A percentile compares a stretch with the other conserved stretches of the same genome.
These are phyloP conservation scores for Eucriotettix oculatus DNA, from an alignment of 2,888 invertebrate genomes.

Conservation along the genomic window DNA sequence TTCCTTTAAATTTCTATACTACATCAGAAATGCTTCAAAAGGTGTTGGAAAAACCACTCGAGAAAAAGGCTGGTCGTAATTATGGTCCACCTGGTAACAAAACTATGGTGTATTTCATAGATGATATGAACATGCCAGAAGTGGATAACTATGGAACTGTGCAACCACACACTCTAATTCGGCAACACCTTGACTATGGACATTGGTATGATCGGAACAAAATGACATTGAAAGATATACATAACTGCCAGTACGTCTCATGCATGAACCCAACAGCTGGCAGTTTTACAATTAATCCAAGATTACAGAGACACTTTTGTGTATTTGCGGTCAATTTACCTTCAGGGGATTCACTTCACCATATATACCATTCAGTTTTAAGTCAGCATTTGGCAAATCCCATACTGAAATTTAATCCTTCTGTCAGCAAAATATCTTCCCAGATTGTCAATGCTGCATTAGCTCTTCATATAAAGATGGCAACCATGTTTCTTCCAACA, in stretches of 20 bases:
- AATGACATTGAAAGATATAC: conserved; percentile 73
- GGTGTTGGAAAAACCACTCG: conserved; percentile 77
- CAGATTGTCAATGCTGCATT: conserved; percentile 55
- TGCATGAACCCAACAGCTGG: conserved; percentile 96
- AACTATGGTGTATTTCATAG: conserved; percentile 82
- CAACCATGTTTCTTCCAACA: conserved; percentile 70
- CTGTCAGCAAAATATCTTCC: conserved; percentile 40
- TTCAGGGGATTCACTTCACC: conserved; percentile 57
- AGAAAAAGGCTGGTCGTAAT: conserved; percentile 88
- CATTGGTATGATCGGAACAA: conserved; percentile 92
- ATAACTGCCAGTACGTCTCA: conserved; percentile 84
- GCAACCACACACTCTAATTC: conserved; percentile 82
- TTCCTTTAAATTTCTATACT: conserved; percentile 90
- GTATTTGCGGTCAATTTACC: conserved; percentile 81
- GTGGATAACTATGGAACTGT: conserved; percentile 89
- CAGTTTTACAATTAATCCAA: conserved; percentile 81
- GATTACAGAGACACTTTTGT: conserved; percentile 76
- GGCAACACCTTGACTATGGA: conserved; percentile 84
- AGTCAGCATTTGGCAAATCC: conserved; percentile 53
- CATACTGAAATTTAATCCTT: conserved; percentile 43
- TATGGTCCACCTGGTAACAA: conserved; percentile 89
- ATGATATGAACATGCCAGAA: conserved; percentile 95
- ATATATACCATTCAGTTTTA: conserved; percentile 70
- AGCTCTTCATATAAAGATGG: conserved; percentile 56
- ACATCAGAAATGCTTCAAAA: conserved; percentile 82